A percentile compares a stretch with the other conserved stretches of the same genome.
Evolutionary conservation across 2,797 vertebrate species (phyloP).

Genomic region (Muscicapa comitata): DNA sequence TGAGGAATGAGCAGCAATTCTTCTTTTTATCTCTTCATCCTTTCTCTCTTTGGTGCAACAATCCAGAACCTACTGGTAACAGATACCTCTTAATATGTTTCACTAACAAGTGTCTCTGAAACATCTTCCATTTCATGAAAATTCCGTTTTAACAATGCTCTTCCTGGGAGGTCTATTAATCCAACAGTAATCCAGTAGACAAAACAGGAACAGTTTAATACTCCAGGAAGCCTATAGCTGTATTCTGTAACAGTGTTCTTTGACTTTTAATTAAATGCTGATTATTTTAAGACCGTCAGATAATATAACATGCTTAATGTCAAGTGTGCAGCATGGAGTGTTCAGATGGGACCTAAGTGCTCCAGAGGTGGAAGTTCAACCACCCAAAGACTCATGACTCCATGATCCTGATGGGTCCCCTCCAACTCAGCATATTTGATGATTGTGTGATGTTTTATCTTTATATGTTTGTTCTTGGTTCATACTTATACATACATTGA

Average conservation of each 20-base stretch:
- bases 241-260: background rate
- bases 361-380: background rate
- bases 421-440: background rate
- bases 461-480: background rate
- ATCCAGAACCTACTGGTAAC: background rate
- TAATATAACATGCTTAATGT: background rate
- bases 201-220: background rate
- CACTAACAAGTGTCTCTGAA: background rate
- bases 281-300: background rate
- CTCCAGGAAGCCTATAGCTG: background rate
- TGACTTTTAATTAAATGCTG: background rate
- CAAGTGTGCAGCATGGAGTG: background rate
- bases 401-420: background rate
- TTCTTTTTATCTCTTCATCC: background rate
- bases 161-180: background rate
- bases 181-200: background rate
- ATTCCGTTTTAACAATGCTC: background rate
- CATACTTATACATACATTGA: background rate
- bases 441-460: rapidly evolving
- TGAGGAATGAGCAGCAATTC: background rate
- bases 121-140: background rate
- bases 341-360: background rate
- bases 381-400: background rate
- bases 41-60: background rate
- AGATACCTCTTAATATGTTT: background rate